Evolutionary conservation across 2,888 invertebrate genomes (phyloP).

Genomic region (Camponotus fellah): DNA sequence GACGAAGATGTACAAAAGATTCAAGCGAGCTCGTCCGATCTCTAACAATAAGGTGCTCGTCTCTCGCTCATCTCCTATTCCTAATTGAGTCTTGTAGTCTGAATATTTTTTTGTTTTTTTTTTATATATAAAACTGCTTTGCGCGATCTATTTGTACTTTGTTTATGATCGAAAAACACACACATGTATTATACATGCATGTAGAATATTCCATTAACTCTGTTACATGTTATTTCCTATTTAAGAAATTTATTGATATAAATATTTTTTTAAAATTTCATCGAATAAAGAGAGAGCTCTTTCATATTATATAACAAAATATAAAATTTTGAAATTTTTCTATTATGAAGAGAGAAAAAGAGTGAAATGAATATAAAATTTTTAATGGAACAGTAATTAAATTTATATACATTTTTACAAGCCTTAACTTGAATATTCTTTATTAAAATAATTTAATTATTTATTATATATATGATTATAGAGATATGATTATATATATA

Average conservation of each 20-base stretch:
- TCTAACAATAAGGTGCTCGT: conserved; percentile 51
- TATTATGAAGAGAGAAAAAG: too few species aligned
- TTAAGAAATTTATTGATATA: neutral
- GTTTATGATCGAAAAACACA: conserved; percentile 11
- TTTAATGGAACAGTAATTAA: too few species aligned
- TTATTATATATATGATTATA: neutral
- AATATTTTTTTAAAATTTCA: neutral
- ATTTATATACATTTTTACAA: too few species aligned
- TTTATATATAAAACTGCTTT: conserved; percentile 21
- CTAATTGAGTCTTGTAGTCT: conserved; percentile 58
- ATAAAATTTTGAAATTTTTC: too few species aligned
- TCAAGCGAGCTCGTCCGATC: conserved; percentile 55
- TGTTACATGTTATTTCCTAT: neutral
- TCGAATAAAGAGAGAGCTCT: neutral
- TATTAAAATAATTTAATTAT: too few species aligned
- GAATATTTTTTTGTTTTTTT: conserved; percentile 32
- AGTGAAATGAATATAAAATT: too few species aligned
- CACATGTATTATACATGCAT: neutral
- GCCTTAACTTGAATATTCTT: too few species aligned
- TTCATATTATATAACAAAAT: neutral
- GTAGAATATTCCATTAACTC: neutral
- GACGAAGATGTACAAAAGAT: conserved; percentile 54
- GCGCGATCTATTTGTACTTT: conserved; percentile 23
- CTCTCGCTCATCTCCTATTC: conserved; percentile 45
- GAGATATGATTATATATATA: too few species aligned